A percentile compares a stretch with the other conserved stretches of the same genome.
These are phyloP conservation scores for Benitochromis conjunctus DNA, from an alignment of 2,113 vertebrate species.

Conservation along the genomic window DNA sequence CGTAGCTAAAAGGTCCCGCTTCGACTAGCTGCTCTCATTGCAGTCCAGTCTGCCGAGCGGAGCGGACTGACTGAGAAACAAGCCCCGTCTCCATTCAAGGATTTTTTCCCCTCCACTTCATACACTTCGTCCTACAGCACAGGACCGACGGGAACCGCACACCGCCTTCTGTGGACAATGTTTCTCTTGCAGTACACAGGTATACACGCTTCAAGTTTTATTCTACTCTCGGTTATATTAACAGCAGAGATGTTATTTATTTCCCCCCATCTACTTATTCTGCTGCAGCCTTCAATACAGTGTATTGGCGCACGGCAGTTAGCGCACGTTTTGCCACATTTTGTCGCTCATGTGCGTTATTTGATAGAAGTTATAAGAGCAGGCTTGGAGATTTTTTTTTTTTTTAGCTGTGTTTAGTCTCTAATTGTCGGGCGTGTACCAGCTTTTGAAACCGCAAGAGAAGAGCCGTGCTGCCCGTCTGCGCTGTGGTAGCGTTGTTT, in stretches of 20 bases:
- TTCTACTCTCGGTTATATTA: background rate
- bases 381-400: background rate
- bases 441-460: constrained; percentile 38
- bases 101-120: constrained; percentile 23
- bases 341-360: background rate
- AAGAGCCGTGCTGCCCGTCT: background rate
- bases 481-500: background rate
- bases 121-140: constrained; percentile 31
- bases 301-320: background rate
- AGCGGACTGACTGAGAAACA: constrained; percentile 45
- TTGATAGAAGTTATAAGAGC: background rate
- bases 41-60: constrained; percentile 67
- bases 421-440: constrained; percentile 33
- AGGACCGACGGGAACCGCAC: constrained; percentile 30
- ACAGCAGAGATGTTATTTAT: background rate
- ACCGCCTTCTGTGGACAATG: constrained; percentile 68
- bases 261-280: background rate
- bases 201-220: constrained; percentile 47
- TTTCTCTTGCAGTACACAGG: constrained; percentile 82
- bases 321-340: background rate
- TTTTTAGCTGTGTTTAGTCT: background rate
- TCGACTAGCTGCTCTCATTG: constrained; percentile 63
- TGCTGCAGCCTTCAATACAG: background rate
- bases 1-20: constrained; percentile 66
- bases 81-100: constrained; percentile 52